Percentiles rank a stretch among this genome's conserved stretches.
Evolutionary conservation across 2,797 vertebrate genomes (phyloP).

Genomic region (Podarcis siculus): DNA sequence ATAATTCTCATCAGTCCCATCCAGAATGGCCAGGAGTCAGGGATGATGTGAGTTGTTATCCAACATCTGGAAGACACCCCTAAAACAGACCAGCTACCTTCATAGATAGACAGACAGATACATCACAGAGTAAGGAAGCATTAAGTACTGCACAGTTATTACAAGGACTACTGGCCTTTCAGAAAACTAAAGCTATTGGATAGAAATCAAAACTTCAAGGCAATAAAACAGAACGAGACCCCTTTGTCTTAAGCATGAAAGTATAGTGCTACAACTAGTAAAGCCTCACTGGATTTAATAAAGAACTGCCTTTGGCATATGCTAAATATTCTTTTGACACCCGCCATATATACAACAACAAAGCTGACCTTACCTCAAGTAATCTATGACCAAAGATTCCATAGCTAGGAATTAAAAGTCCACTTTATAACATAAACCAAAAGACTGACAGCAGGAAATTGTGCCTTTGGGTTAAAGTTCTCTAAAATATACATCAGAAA

Average conservation of each 20-base stretch:
- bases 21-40: too few species aligned
- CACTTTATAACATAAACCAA: constrained; percentile 42
- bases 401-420: constrained; percentile 43
- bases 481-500: not conserved
- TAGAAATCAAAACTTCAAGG: constrained; percentile 34
- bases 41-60: too few species aligned
- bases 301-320: not conserved
- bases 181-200: constrained; percentile 23
- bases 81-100: too few species aligned
- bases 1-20: too few species aligned
- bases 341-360: constrained; percentile 18
- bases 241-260: constrained; percentile 35
- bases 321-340: constrained; percentile 12
- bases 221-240: constrained; percentile 25
- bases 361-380: constrained; percentile 37
- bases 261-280: not conserved
- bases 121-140: constrained; percentile 29
- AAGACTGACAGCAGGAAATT: constrained; percentile 36
- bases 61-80: too few species aligned
- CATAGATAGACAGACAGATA: not conserved
- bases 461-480: constrained; percentile 25
- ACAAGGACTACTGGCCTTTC: constrained; percentile 44
- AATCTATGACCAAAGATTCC: constrained; percentile 16
- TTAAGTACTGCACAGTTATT: not conserved
- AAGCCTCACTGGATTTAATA: constrained; percentile 23